phyloP scores from a whole-genome alignment of 2,888 invertebrate genomes.

The Chromoteleia sp. region DNA sequence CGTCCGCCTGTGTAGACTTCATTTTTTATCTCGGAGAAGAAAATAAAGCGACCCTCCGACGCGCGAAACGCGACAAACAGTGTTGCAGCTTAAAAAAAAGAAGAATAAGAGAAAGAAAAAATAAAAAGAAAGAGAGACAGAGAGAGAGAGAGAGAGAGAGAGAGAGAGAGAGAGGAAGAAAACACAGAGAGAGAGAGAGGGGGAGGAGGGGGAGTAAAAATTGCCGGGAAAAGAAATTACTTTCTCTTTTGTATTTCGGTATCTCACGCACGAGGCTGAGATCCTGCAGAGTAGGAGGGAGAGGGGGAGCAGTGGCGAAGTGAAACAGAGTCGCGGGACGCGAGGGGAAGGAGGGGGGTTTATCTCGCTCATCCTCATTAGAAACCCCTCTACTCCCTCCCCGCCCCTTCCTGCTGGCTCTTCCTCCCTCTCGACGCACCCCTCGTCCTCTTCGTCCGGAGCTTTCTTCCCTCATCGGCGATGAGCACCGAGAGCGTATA shows the following conservation, averaged over 20 bases:
- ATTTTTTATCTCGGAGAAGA: constrained; percentile 60
- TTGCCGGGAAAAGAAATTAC: constrained; percentile 77
- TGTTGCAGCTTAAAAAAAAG: constrained; percentile 37
- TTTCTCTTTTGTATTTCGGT: constrained; percentile 78
- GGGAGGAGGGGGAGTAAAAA: constrained; percentile 72
- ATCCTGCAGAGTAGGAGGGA: constrained; percentile 43
- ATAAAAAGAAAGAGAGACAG: not conserved
- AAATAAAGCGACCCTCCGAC: constrained; percentile 69
- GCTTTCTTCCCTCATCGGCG: constrained; percentile 72
- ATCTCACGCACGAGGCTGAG: constrained; percentile 73
- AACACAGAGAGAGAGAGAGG: constrained; percentile 6
- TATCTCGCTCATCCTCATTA: constrained; percentile 84
- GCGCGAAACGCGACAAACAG: constrained; percentile 68
- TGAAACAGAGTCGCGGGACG: constrained; percentile 56
- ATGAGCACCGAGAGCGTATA: constrained; percentile 62
- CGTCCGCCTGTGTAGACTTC: constrained; percentile 55
- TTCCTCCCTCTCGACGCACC: constrained; percentile 51
- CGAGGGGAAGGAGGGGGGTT: constrained; percentile 71
- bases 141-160: not conserved
- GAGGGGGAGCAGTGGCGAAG: constrained; percentile 48
- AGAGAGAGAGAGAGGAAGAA: not conserved
- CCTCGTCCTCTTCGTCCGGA: constrained; percentile 19
- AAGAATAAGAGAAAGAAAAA: not conserved
- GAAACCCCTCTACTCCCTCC: constrained; percentile 73
- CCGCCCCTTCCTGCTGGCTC: constrained; percentile 74